Conservation (phyloP, 1,140 invertebrate genomes). For the Physella acuta region DNA sequence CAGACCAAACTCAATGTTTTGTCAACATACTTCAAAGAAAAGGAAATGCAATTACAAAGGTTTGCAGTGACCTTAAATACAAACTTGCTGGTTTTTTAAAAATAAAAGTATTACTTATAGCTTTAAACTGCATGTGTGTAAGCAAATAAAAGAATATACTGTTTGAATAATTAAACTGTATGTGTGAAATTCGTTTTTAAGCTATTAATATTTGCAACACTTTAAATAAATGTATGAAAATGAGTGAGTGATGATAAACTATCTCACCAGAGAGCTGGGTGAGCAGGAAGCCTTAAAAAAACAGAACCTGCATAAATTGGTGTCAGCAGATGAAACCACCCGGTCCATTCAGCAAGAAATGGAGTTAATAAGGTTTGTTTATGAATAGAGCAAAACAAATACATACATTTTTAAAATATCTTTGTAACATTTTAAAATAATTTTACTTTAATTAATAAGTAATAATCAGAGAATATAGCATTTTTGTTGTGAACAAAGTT, state of each 20-base stretch:
- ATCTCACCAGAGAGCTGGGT: slow-evolving; percentile 72
- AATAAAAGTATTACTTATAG: too few relatives aligned
- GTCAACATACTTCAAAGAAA: slow-evolving; percentile 84
- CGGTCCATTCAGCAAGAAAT: slow-evolving; percentile 38
- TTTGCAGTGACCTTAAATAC: too few relatives aligned
- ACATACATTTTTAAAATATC: not conserved
- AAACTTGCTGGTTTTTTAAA: too few relatives aligned
- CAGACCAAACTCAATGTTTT: slow-evolving; percentile 81
- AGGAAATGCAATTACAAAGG: slow-evolving; percentile 82
- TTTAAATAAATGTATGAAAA: too few relatives aligned
- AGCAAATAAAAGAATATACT: too few relatives aligned
- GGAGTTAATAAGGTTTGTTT: slow-evolving; percentile 33
- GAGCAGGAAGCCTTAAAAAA: slow-evolving; percentile 80
- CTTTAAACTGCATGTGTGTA: too few relatives aligned
- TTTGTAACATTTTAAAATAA: not conserved
- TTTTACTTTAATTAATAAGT: not conserved
- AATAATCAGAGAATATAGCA: not conserved
- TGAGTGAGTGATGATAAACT: too few relatives aligned
- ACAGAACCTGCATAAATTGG: slow-evolving; percentile 70
- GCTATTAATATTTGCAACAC: too few relatives aligned
- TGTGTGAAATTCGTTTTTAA: too few relatives aligned
- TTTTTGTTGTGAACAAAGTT: not conserved
- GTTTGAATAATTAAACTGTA: too few relatives aligned
- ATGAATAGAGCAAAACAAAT: not conserved
- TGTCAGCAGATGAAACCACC: slow-evolving; percentile 39